Evolutionary conservation across 1,140 invertebrate genomes (phyloP).

Genomic region (Leptinotarsa texana): DNA sequence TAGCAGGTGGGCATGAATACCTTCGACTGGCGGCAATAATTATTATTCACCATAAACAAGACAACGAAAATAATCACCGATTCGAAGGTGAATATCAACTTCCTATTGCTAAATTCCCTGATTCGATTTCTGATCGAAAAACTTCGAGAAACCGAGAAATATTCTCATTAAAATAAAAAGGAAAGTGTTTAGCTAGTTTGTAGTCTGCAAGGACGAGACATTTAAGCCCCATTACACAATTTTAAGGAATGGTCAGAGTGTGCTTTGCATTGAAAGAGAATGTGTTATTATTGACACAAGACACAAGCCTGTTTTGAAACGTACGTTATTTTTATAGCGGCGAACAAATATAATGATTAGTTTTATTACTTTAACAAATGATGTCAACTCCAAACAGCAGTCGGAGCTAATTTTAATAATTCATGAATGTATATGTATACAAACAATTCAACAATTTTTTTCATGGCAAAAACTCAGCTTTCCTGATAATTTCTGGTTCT

Average conservation of each 20-base stretch:
- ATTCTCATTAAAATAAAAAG: conserved; percentile 6
- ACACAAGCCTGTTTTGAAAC: no score
- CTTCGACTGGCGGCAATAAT: no score
- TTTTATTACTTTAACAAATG: no score
- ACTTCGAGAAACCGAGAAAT: neutral
- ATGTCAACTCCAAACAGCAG: no score
- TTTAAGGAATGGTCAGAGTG: neutral
- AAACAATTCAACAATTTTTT: neutral
- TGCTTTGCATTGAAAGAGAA: neutral
- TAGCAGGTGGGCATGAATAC: no score
- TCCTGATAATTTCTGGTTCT: neutral
- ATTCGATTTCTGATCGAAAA: neutral
- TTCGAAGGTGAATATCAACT: neutral
- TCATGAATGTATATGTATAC: no score
- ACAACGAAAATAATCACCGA: no score
- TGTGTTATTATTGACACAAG: no score
- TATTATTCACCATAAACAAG: no score
- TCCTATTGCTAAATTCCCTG: neutral
- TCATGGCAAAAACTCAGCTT: neutral
- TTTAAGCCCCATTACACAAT: conserved; percentile 1
- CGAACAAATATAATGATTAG: no score
- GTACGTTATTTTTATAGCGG: no score
- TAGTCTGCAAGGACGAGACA: neutral
- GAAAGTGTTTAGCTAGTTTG: neutral
- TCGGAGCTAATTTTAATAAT: no score